Base-by-base conservation (phyloP, 2,113 vertebrate species). In the Myrmophylax atrothorax region DNA sequence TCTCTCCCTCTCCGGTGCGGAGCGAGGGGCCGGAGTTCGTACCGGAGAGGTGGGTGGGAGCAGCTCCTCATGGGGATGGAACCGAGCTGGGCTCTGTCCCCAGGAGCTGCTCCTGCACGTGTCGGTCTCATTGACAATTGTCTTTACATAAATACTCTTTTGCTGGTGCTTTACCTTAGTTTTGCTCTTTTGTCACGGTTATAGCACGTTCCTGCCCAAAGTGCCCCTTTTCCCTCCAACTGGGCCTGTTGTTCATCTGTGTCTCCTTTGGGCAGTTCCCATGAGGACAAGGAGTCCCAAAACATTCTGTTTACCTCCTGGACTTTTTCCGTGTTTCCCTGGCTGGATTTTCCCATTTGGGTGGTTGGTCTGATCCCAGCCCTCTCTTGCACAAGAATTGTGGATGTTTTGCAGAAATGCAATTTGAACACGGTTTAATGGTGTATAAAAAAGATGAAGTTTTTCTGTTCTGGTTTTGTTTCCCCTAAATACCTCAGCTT, bases 21-120 rank as follows among this genome's bases (percentile, higher is more conserved):
- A 56, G 64, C 3, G 2, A 89, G 29, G 42, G 15, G 18, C 46
- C 18, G 17, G 9, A 81, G 56, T 18, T 91, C 25, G 2, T 37
- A 18, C 26, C 22, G 4, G 47, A 58, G 75, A 25, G 31, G 7
- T 42, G 55, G 35, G 9, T 37, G 50, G 37, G 31, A 38, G 42
- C 20, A 18, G 47, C 40, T 84, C 15, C 33, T 76, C 29, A 33
- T 5, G 22, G 53, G 31, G 18, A 12, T 76, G 72, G 23, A 33
- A 33, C 9, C 37, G 44, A 64, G 55, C 55, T 69, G 47, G 37
- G 12, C 8, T 22, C 63, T 28, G 16, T 50, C 58, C n/a, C 28
- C 31, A 3, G 1, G 8, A 38, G 9, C 55, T 1, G 0, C 25
- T 63, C 33, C 52, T 35, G 10, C 2, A 0, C n/a, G 12, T 40